phyloP scores from a whole-genome alignment of 30 jellyfish, hydroid and myxozoan genomes.

The Sanderia malayensis region DNA sequence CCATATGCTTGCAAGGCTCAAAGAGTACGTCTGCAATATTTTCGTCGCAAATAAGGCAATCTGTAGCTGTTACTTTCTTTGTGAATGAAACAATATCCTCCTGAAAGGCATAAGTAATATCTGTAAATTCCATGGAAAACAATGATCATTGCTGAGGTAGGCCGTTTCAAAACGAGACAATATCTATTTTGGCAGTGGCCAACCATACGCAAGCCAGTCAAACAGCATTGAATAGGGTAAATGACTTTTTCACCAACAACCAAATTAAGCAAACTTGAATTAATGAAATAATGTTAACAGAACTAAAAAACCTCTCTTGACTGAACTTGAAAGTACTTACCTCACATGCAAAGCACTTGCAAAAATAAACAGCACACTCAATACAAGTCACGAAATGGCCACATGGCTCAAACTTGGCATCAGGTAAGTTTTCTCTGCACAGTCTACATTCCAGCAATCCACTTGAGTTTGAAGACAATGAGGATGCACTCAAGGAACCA shows the following conservation, averaged over 20 bases:
- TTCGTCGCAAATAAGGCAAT: constrained; percentile 52
- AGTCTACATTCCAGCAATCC: constrained; percentile 44
- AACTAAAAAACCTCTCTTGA: too few relatives aligned
- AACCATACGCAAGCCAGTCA: too few relatives aligned
- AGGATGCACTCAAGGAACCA: neutral
- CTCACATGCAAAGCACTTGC: constrained; percentile 51
- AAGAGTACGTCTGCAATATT: constrained; percentile 45
- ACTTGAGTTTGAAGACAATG: constrained; percentile 45
- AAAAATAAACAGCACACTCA: constrained; percentile 54
- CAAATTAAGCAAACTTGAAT: too few relatives aligned
- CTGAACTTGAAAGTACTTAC: neutral
- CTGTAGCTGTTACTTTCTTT: constrained; percentile 28
- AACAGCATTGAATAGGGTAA: too few relatives aligned
- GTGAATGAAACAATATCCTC: constrained; percentile 19
- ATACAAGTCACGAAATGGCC: constrained; percentile 36
- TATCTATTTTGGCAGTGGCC: too few relatives aligned
- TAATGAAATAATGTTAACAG: too few relatives aligned
- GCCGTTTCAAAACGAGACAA: too few relatives aligned
- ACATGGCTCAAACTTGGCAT: constrained; percentile 55
- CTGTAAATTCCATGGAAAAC: too few relatives aligned
- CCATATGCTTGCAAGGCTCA: constrained; percentile 69
- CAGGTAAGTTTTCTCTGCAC: constrained; percentile 43
- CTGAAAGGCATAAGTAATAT: too few relatives aligned
- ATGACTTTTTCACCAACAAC: too few relatives aligned
- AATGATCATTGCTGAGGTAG: too few relatives aligned